Percentiles rank a stretch among this genome's conserved stretches.
phyloP scores from a whole-genome alignment of 2,888 invertebrate genomes.

The Timema podura region DNA sequence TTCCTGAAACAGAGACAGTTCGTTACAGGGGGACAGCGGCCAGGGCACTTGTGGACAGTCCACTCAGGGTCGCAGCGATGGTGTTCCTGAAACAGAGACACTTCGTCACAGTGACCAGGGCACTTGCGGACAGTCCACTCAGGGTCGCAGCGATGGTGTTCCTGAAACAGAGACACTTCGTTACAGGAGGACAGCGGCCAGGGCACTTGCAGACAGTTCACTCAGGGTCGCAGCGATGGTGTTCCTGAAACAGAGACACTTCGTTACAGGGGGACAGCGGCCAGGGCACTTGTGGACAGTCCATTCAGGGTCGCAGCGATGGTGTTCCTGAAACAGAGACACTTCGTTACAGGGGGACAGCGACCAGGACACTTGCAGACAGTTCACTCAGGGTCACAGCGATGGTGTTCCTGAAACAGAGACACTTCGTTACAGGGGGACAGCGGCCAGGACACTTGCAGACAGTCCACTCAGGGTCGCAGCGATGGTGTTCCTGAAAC shows the following conservation, averaged over 20 bases:
- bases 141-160: constrained; percentile 47
- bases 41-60: too few species aligned
- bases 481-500: constrained; percentile 42
- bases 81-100: constrained; percentile 34
- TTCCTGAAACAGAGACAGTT: constrained; percentile 31
- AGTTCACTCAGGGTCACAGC: constrained; percentile 48
- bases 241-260: constrained; percentile 32
- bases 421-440: background rate
- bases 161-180: constrained; percentile 26
- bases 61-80: constrained; percentile 48
- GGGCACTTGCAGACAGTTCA: too few species aligned
- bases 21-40: background rate
- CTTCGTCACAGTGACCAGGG: background rate
- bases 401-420: constrained; percentile 39
- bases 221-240: constrained; percentile 48
- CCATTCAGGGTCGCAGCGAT: constrained; percentile 49
- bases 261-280: background rate
- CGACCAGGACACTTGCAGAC: too few species aligned
- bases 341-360: background rate
- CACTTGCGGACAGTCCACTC: constrained; percentile 44
- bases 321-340: constrained; percentile 34
- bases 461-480: constrained; percentile 48
- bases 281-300: too few species aligned
- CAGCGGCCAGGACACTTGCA: too few species aligned
- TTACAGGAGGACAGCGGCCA: too few species aligned